phyloP scores from a whole-genome alignment of 2,797 vertebrate genomes.

The Arremon aurantiirostris region DNA sequence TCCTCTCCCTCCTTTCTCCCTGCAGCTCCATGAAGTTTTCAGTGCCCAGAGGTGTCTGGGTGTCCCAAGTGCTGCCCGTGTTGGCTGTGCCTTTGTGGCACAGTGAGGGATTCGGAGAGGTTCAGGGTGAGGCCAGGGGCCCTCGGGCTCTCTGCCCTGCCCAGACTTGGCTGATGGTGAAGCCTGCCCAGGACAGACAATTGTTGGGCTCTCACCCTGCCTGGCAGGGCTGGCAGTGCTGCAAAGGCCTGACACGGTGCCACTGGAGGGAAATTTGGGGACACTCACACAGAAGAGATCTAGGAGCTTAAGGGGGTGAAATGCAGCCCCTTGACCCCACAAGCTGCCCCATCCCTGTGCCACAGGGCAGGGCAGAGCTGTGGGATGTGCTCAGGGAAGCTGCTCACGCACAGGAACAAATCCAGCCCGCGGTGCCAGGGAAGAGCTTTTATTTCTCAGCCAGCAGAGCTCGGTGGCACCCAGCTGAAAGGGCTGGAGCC shows the following conservation, averaged over 20 bases:
- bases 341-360: not conserved
- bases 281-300: not conserved
- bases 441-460: slow-evolving; percentile 46
- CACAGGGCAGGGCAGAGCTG: not conserved
- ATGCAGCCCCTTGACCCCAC: not conserved
- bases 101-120: not conserved
- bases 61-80: not conserved
- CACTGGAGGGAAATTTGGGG: not conserved
- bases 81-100: not conserved
- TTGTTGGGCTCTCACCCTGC: not conserved
- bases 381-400: not conserved
- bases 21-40: not conserved
- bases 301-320: not conserved
- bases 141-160: not conserved
- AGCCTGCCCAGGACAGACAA: not conserved
- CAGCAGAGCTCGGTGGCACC: not conserved
- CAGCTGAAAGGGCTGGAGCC: not conserved
- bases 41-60: not conserved
- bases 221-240: not conserved
- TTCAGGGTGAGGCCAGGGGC: not conserved
- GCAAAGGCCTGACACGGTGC: rapidly evolving
- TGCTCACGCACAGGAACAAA: not conserved
- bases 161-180: not conserved
- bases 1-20: not conserved
- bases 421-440: not conserved